A percentile compares a stretch with the other conserved stretches of the same genome.
Conservation (phyloP, 2,113 vertebrate species). For the Hydropotes inermis region DNA sequence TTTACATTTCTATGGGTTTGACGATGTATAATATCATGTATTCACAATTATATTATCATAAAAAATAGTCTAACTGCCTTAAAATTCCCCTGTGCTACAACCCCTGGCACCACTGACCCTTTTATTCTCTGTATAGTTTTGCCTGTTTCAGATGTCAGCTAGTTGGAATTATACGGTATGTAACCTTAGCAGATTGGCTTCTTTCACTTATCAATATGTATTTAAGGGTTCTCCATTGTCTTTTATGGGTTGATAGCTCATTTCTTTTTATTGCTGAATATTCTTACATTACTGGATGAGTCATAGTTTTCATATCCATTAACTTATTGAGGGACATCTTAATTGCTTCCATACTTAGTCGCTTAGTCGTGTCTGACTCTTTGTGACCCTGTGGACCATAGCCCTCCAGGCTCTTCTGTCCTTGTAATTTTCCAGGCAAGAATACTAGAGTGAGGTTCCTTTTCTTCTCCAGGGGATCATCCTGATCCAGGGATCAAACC, state of each 20-base stretch:
- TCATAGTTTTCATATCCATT: neutral
- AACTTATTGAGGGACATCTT: neutral
- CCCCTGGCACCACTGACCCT: neutral
- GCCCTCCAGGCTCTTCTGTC: neutral
- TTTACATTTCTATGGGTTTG: neutral
- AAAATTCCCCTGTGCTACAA: neutral
- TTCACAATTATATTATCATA: neutral
- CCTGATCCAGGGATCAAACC: neutral
- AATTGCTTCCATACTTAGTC: neutral
- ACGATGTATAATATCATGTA: neutral
- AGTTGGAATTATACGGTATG: neutral
- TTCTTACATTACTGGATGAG: neutral
- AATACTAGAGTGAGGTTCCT: neutral
- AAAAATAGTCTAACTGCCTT: neutral
- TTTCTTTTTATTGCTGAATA: neutral
- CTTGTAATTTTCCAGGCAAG: neutral
- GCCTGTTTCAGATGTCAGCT: neutral
- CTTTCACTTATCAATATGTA: neutral
- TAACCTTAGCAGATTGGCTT: neutral
- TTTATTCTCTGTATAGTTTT: neutral
- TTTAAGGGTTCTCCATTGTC: neutral
- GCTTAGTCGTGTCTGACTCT: neutral
- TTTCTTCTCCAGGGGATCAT: neutral
- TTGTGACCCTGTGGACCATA: neutral
- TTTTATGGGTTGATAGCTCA: neutral